Conservation (phyloP, 2,888 invertebrate species). For the Mesochorus sp. region DNA sequence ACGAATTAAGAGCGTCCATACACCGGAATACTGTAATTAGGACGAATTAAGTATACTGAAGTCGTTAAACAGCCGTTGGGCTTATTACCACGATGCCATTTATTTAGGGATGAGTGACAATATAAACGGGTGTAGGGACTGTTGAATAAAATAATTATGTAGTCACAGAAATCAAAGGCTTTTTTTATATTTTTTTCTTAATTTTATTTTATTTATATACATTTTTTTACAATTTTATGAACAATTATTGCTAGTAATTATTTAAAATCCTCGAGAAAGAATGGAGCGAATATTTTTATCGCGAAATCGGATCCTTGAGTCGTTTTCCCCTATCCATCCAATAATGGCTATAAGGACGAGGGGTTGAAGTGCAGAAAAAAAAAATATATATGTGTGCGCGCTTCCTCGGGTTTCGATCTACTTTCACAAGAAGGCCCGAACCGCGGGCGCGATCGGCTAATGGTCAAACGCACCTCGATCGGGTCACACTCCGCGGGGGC, state of each 20-base stretch:
- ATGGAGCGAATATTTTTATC: neutral
- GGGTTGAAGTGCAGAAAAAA: conserved; percentile 3
- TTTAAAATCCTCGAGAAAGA: too few species aligned
- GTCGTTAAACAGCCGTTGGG: conserved; percentile 47
- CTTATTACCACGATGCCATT: neutral
- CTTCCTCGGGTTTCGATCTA: conserved; percentile 62
- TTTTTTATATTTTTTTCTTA: neutral
- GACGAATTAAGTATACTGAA: conserved; percentile 61
- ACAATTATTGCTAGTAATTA: neutral
- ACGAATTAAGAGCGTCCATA: conserved; percentile 14
- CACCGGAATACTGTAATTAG: conserved; percentile 63
- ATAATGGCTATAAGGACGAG: conserved; percentile 39
- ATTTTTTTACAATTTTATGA: neutral
- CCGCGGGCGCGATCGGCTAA: conserved; percentile 54
- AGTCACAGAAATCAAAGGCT: too few species aligned
- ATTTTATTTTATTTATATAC: neutral
- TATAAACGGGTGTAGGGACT: too few species aligned
- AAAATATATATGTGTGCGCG: neutral
- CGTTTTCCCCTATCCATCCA: conserved; percentile 13
- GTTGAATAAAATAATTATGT: too few species aligned
- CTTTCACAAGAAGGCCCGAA: conserved; percentile 55
- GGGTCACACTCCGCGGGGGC: conserved; percentile 16
- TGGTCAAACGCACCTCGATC: conserved; percentile 48
- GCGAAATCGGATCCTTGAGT: neutral
- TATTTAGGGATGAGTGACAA: too few species aligned